Percentiles rank a stretch among this genome's conserved stretches.
Evolutionary conservation across 2,888 invertebrate species (phyloP).

Genomic region (Nemoura dubitans): DNA sequence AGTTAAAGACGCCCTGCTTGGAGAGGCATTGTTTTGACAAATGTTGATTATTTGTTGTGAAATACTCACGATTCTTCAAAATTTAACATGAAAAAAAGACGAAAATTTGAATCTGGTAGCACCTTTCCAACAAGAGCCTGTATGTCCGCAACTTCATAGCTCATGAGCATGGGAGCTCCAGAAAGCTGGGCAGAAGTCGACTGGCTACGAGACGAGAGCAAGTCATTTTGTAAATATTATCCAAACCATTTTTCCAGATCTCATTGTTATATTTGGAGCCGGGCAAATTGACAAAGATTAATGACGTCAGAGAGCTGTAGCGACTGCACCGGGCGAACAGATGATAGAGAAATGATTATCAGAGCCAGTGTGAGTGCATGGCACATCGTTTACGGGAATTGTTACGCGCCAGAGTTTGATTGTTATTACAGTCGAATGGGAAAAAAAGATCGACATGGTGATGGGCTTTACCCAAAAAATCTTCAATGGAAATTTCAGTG

Average conservation of each 20-base stretch:
- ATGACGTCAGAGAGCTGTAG: not conserved
- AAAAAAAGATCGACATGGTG: not conserved
- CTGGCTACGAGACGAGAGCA: not conserved
- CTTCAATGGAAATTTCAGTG: not conserved
- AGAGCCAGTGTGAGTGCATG: not conserved
- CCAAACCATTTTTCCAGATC: slow-evolving; percentile 12
- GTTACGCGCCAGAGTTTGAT: not conserved
- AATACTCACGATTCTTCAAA: no score
- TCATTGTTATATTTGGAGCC: not conserved
- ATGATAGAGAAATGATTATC: not conserved
- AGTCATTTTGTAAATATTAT: slow-evolving; percentile 12
- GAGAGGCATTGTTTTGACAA: no score
- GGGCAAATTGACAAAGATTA: not conserved
- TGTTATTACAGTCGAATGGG: not conserved
- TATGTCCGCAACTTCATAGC: no score
- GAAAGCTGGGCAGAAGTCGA: not conserved
- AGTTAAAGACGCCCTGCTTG: no score
- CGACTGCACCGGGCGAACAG: not conserved
- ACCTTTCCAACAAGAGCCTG: no score
- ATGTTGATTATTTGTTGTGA: no score
- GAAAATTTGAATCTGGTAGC: no score
- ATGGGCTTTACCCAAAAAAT: not conserved
- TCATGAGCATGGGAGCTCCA: no score
- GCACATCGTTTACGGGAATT: not conserved
- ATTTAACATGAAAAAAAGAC: no score